Evolutionary conservation across 2,888 invertebrate species (phyloP), one percentile per base, ranked within the genome.

Genomic region (Marronus borbonicus): DNA sequence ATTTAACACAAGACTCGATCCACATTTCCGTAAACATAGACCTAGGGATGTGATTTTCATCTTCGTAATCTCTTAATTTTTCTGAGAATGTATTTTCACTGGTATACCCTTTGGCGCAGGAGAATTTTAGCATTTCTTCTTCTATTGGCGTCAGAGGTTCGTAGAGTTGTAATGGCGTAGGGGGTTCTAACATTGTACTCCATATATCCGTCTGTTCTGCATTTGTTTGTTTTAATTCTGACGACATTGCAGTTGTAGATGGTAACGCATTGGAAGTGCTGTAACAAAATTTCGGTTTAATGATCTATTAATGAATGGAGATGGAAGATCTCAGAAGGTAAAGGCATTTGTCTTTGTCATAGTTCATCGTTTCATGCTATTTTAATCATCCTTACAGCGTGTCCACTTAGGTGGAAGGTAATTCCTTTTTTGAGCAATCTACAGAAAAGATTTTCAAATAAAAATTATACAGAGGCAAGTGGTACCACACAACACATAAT

Each of bases 71-170:
- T 49, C 72, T 74, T 14, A 74, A 28, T 49, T 60, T 74, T 28
- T 62, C 44, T 1, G 60, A 74, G 24, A 74, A 74, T 5, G 60
- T 20, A 24, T 39, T 39, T 74, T 49, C 66, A 20, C 52, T 50
- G 20, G 58, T 65, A 36, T 64, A 72, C 24, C 79, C 79, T 74
- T 79, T 79, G 28, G 74, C 77, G 17, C 79, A 79, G 28, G 77
- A 70, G 50, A 49, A 60, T 64, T 65, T 72, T 20, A 79, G 36
- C 77, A 79, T 79, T 77, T 79, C 76, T 68, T 79, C 75, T 74
- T 79, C 79, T 20, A 66, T 64, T 31, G 77, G 77, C 14, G 77
- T 72, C 72, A 79, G 58, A 0, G 31, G 28, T 12, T 62, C 62
- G 28, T 14, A 31, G 2, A 14, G 14, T 14, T 12, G 10, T 14